Conservation (phyloP, 2,113 vertebrate species). For the Triplophysa siluroides region DNA sequence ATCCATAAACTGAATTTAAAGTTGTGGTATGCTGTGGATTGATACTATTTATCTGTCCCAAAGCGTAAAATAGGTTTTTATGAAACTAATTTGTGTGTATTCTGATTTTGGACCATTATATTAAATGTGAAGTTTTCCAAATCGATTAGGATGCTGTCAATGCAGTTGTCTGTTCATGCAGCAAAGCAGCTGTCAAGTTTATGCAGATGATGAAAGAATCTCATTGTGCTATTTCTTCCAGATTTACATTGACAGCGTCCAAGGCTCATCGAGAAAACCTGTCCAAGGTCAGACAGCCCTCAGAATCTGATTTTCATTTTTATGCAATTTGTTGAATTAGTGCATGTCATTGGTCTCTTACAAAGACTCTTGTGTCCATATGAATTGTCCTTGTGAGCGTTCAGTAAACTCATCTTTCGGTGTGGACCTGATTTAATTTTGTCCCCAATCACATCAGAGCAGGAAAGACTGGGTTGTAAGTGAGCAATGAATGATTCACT, state of each 20-base stretch:
- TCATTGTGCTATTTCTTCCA: conserved; percentile 58
- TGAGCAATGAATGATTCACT: conserved; percentile 1
- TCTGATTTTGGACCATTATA: too few species aligned
- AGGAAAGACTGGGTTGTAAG: conserved; percentile 4
- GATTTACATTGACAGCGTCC: conserved; percentile 62
- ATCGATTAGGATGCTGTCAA: too few species aligned
- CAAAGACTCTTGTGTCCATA: not conserved
- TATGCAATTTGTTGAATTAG: not conserved
- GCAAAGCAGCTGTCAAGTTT: not conserved
- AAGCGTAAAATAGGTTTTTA: too few species aligned
- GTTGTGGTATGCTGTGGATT: not conserved
- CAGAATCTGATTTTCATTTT: not conserved
- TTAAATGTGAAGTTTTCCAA: too few species aligned
- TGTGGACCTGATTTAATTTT: conserved; percentile 31
- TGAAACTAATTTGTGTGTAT: too few species aligned
- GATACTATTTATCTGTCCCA: not conserved
- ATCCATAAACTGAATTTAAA: not conserved
- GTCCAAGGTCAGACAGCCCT: conserved; percentile 45
- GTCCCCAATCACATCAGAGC: conserved; percentile 19
- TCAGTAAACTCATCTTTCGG: conserved; percentile 5
- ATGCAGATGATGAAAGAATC: not conserved
- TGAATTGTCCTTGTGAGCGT: conserved; percentile 2
- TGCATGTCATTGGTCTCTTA: conserved; percentile 1
- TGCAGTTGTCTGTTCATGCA: not conserved
- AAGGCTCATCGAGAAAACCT: conserved; percentile 55